A percentile compares a stretch with the other conserved stretches of the same genome.
These are phyloP conservation scores for Indicator maculatus DNA, from an alignment of 2,113 vertebrate species.

Conservation along the genomic window DNA sequence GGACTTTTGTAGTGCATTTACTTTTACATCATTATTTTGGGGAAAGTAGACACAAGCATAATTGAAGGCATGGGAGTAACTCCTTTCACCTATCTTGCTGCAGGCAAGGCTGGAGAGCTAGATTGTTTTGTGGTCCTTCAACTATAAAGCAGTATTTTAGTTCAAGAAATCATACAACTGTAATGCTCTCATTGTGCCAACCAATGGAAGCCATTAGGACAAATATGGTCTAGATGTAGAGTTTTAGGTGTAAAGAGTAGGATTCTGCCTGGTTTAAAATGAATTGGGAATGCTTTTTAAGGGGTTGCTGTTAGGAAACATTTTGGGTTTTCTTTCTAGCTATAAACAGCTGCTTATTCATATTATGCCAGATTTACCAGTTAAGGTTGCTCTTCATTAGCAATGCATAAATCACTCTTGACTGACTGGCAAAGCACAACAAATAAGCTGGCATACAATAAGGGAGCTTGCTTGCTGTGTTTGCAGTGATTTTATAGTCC, in stretches of 20 bases:
- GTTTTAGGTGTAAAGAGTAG: slow-evolving; percentile 8
- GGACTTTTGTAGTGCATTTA: background rate
- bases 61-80: background rate
- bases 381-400: slow-evolving; percentile 48
- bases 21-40: background rate
- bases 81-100: background rate
- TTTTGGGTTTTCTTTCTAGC: slow-evolving; percentile 23
- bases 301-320: slow-evolving; percentile 3
- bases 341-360: slow-evolving; percentile 49
- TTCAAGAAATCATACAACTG: background rate
- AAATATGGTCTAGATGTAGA: background rate
- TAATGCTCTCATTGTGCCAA: background rate
- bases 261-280: slow-evolving; percentile 16
- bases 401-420: slow-evolving; percentile 32
- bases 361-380: slow-evolving; percentile 37
- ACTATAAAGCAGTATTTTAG: background rate
- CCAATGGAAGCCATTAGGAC: background rate
- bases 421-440: background rate
- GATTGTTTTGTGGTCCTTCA: background rate
- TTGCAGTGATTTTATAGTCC: background rate
- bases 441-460: background rate
- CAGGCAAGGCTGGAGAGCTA: background rate
- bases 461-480: background rate
- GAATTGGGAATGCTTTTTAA: background rate
- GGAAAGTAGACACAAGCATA: background rate